Base-by-base conservation (phyloP, 1,140 invertebrate genomes). In the Aphidius ervi region DNA sequence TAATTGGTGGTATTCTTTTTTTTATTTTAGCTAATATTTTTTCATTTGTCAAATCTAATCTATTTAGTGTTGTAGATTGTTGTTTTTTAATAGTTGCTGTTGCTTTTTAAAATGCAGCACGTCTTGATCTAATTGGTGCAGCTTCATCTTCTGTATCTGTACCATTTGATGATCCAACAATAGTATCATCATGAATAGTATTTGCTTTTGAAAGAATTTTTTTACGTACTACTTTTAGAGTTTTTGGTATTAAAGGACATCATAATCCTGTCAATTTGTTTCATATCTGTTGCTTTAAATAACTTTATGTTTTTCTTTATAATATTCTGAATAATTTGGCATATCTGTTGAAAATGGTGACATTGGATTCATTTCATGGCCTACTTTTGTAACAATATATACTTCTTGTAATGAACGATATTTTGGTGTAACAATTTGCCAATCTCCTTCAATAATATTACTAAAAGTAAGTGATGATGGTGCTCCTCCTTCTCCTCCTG, bases 331-430 rank as follows among this genome's bases (percentile, higher is more conserved):
- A 88, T 87, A 0, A 94, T 93, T 16, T 16, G 16, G 16, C 16
- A 16, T 16, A 16, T 16, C 16, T 16, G 16, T 16, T 16, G 16
- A 16, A 79, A 99, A 99, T 20, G 77, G 67, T 43, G 90, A 93
- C 9, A 80, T 52, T 0, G 95, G 92, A n/a, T 82, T 91, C 56
- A 93, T 78, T 66, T 94, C 85, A 4, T 86, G 76, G 47, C 87
- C 87, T n/a, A 96, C 87, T 71, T 89, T 83, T 5, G 91, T 92
- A 1, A 98, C 94, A 63, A 97, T 83, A 76, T 95, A 95, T 5
- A 74, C 63, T 5, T 59, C 68, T 20, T 59, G 16, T 16, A 16
- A 16, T 16, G 16, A 55, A 67, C 77, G 71, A 55, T 78, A 77
- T 57, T 60, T 74, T 6, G 74, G 73, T 20, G 61, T 65, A 56